These are phyloP conservation scores for Schizopygopsis pylzovi DNA, from an alignment of 2,797 vertebrate species.

Conservation along the genomic window DNA sequence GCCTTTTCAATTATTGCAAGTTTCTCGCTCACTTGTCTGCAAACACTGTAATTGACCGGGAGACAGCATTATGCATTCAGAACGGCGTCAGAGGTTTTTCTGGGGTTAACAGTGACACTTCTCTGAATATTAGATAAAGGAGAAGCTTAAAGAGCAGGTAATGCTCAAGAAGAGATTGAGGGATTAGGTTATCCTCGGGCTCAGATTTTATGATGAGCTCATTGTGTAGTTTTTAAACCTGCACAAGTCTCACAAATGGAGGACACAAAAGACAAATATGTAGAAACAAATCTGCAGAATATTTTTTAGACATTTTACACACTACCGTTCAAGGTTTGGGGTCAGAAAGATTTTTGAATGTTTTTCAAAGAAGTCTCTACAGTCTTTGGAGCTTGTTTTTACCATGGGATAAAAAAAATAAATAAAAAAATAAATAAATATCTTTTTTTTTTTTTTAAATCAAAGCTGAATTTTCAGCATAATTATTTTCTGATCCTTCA, in stretches of 20 bases:
- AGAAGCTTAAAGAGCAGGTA: conserved; percentile 59
- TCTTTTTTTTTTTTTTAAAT: not conserved
- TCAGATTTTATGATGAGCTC: conserved; percentile 65
- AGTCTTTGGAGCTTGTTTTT: not conserved
- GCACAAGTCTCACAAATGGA: conserved; percentile 16
- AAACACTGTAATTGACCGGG: conserved; percentile 5
- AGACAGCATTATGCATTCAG: conserved; percentile 11
- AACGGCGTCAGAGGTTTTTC: conserved; percentile 24
- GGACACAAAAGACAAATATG: conserved; percentile 58
- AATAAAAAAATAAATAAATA: too few relatives aligned
- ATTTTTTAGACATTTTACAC: not conserved
- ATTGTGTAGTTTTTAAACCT: conserved; percentile 40
- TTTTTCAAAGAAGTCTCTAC: not conserved
- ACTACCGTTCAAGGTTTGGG: not conserved
- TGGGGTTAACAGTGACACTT: conserved; percentile 59
- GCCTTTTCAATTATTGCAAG: conserved; percentile 29
- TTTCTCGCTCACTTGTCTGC: conserved; percentile 1
- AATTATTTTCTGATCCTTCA: conserved; percentile 5
- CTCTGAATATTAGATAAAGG: conserved; percentile 57
- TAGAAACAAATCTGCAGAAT: conserved; percentile 1
- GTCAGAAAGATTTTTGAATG: not conserved
- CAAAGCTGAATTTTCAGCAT: not conserved
- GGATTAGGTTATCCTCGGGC: conserved; percentile 67
- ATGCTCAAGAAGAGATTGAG: conserved; percentile 66
- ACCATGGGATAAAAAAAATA: not conserved